Evolutionary conservation across 2,888 invertebrate species (phyloP).

Genomic region (Leptarthrus brevirostris): DNA sequence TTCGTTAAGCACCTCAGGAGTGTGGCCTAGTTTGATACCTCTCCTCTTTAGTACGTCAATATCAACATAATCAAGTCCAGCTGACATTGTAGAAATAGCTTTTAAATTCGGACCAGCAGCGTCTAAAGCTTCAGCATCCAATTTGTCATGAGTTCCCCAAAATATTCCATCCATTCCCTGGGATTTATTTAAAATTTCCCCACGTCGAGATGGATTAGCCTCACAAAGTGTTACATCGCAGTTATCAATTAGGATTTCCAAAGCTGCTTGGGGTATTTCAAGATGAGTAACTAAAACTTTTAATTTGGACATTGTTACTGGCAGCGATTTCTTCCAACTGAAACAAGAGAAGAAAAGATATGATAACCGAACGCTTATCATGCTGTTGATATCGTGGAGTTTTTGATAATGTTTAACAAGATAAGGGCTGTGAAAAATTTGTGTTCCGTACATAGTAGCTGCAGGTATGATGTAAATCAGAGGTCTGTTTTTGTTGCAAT

Average conservation of each 20-base stretch:
- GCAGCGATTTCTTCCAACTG: background rate
- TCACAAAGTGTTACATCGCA: slow-evolving; percentile 61
- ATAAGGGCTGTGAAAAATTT: too few relatives aligned
- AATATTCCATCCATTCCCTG: slow-evolving; percentile 63
- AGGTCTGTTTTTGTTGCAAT: too few relatives aligned
- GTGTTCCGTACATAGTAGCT: too few relatives aligned
- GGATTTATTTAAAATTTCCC: slow-evolving; percentile 63
- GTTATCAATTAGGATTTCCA: slow-evolving; percentile 72
- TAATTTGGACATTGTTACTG: slow-evolving; percentile 56
- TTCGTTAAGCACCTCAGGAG: slow-evolving; percentile 78
- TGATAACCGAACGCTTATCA: background rate
- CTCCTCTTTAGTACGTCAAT: slow-evolving; percentile 75
- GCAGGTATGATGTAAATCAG: too few relatives aligned
- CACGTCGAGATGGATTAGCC: slow-evolving; percentile 60
- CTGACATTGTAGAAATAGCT: slow-evolving; percentile 84
- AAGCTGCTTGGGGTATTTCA: slow-evolving; percentile 74
- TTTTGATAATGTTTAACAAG: too few relatives aligned
- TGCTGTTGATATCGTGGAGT: too few relatives aligned
- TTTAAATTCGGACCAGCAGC: slow-evolving; percentile 74
- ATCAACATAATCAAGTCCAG: slow-evolving; percentile 88
- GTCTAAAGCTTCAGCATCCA: slow-evolving; percentile 63
- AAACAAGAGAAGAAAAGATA: background rate
- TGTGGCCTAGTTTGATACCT: slow-evolving; percentile 82
- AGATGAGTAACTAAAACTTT: slow-evolving; percentile 80
- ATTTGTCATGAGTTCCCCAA: slow-evolving; percentile 61